Conservation (phyloP, 2,113 vertebrate species). For the Leucosticte australis region DNA sequence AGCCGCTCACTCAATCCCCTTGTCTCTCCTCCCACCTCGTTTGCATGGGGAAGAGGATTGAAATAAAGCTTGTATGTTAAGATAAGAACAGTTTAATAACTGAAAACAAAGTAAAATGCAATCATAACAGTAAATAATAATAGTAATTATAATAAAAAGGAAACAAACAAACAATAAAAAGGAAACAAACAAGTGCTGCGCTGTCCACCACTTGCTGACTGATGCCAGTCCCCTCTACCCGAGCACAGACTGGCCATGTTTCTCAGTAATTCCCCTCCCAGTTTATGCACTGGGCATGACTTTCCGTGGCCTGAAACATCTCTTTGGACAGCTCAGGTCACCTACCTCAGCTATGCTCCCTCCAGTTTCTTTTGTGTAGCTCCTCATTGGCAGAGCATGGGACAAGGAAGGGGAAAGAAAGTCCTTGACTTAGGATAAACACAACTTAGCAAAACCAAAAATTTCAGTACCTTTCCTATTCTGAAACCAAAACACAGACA, state of each 20-base stretch:
- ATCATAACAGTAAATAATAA: not conserved
- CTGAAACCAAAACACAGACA: not conserved
- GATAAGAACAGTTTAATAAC: not conserved
- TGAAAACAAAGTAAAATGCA: not conserved
- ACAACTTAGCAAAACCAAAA: not conserved
- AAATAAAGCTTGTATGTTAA: not conserved
- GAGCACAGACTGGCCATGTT: fast-evolving
- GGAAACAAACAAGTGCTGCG: fast-evolving
- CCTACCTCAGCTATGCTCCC: not conserved
- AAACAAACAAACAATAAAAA: not conserved
- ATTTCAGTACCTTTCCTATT: not conserved
- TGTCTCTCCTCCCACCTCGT: not conserved
- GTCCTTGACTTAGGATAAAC: not conserved
- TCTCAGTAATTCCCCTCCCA: not conserved
- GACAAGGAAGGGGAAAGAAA: not conserved
- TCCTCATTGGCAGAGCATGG: not conserved
- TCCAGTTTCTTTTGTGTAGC: not conserved
- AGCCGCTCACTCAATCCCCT: fast-evolving
- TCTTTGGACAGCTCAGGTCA: not conserved
- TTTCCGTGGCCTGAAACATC: not conserved
- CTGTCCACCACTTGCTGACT: not conserved
- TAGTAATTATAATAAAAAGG: not conserved
- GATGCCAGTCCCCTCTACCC: fast-evolving
- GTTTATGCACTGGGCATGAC: not conserved
- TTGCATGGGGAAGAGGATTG: not conserved